phyloP scores from a whole-genome alignment of 2,113 vertebrate genomes.

The Hymenochirus boettgeri region DNA sequence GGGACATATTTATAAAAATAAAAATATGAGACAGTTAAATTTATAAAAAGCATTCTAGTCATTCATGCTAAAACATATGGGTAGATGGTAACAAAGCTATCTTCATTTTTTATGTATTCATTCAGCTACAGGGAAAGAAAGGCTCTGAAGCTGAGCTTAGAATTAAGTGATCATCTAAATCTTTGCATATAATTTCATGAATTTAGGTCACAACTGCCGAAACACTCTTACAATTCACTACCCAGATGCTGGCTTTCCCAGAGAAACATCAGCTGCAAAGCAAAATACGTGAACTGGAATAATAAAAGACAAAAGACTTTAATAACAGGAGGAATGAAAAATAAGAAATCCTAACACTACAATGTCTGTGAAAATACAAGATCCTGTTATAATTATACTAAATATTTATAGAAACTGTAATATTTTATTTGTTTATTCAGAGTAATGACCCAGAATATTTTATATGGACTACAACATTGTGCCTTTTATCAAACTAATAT shows the following conservation, averaged over 20 bases:
- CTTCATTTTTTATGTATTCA: background rate
- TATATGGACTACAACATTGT: too few species aligned
- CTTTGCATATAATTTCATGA: conserved; percentile 4
- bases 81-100: too few species aligned
- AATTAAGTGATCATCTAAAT: conserved; percentile 33
- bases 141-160: background rate
- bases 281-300: background rate
- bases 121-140: conserved; percentile 7
- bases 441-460: too few species aligned
- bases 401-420: too few species aligned
- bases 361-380: conserved; percentile 13
- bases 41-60: background rate
- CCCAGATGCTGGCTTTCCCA: conserved; percentile 27
- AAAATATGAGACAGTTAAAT: background rate
- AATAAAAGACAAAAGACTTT: conserved; percentile 2
- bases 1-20: background rate
- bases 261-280: conserved; percentile 28
- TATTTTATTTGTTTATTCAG: too few species aligned
- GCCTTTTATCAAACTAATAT: too few species aligned
- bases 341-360: too few species aligned
- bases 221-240: conserved; percentile 29
- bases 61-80: background rate
- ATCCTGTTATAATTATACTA: too few species aligned
- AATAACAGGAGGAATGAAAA: too few species aligned
- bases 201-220: conserved; percentile 36